Evolutionary conservation across 2,888 invertebrate species (phyloP).

Genomic region (Dicycla oo): DNA sequence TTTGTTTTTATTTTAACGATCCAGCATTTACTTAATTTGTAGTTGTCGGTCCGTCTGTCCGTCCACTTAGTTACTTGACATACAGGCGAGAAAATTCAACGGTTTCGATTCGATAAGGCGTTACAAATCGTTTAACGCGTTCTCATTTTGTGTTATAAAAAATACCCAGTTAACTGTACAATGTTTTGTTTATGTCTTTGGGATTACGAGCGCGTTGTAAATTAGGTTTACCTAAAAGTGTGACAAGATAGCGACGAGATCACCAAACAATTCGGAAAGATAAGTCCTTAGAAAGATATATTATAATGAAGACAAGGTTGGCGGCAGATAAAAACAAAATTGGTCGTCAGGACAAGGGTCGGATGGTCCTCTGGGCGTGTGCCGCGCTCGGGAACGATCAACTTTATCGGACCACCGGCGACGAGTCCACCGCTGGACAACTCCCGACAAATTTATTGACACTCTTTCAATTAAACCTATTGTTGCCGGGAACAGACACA

Average conservation of each 20-base stretch:
- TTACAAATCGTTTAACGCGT: slow-evolving; percentile 38
- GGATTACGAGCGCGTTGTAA: slow-evolving; percentile 65
- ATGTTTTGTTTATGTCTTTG: slow-evolving; percentile 62
- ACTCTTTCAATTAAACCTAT: slow-evolving; percentile 90
- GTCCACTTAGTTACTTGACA: slow-evolving; percentile 68
- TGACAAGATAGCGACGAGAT: slow-evolving; percentile 77
- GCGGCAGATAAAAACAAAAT: slow-evolving; percentile 86
- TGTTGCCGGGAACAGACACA: slow-evolving; percentile 84
- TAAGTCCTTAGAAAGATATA: slow-evolving; percentile 82
- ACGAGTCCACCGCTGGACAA: slow-evolving; percentile 76
- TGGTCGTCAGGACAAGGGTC: slow-evolving; percentile 80
- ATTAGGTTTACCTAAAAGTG: slow-evolving; percentile 59
- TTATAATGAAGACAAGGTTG: slow-evolving; percentile 85
- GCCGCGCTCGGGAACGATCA: slow-evolving; percentile 75
- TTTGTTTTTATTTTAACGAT: slow-evolving; percentile 71
- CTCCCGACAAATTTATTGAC: slow-evolving; percentile 89
- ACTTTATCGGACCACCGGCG: slow-evolving; percentile 88
- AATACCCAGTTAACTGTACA: slow-evolving; percentile 37
- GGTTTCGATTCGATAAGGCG: slow-evolving; percentile 47
- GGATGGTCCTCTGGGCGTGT: slow-evolving; percentile 79
- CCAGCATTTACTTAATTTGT: slow-evolving; percentile 69
- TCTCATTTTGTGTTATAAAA: slow-evolving; percentile 40
- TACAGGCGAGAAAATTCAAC: slow-evolving; percentile 62
- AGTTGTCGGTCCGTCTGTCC: slow-evolving; percentile 68
- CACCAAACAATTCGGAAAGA: slow-evolving; percentile 73